Base-by-base conservation (phyloP, 2,797 vertebrate species). In the Natrix natrix region DNA sequence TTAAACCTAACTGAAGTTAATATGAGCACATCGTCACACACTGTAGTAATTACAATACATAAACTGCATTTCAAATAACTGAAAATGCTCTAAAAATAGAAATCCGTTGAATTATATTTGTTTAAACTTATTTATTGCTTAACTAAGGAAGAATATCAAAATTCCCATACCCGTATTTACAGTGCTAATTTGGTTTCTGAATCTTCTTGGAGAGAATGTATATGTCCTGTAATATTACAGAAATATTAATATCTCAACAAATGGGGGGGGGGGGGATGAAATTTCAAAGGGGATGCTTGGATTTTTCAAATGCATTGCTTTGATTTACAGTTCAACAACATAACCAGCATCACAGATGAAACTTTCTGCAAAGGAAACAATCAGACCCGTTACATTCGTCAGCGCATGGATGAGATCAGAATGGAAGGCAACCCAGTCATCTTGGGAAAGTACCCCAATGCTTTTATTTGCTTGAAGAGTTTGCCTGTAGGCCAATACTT, bases 301-400 rank as follows among this genome's bases (percentile, higher is more conserved):
- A 52, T 28, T 26, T 74, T 12, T 94, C 55, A 10, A 69, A 66
- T 52, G 63, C 8, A 37, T 1, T 86, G 7, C 8, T 96, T 96
- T 95, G 14, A 91, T 95, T 96, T 97, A 87, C 97, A 99, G 99
- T 98, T 99, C 97, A 99, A 99, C 98, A 99, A 99, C 96, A 99
- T 99, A 97, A 98, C 98, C 10, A 97, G 98, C 0, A 98, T 99
- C 97, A 99, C 97, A 20, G 96, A 97, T 4, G 98, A 99, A 95
- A 99, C 99, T 22, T 99, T 99, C 98, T 99, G 99, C 97, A 99
- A 98, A 96, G 98, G 98, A 55, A 99, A 98, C 87, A 98, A 99
- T 66, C 95, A 98, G 97, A 99, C 98, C 28, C 98, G 98, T 92
- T 99, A 99, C 92, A 98, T 99, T 94, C 98, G 99, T 86, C 97